Conservation (phyloP, 2,888 invertebrate species). For the Operophtera brumata region DNA sequence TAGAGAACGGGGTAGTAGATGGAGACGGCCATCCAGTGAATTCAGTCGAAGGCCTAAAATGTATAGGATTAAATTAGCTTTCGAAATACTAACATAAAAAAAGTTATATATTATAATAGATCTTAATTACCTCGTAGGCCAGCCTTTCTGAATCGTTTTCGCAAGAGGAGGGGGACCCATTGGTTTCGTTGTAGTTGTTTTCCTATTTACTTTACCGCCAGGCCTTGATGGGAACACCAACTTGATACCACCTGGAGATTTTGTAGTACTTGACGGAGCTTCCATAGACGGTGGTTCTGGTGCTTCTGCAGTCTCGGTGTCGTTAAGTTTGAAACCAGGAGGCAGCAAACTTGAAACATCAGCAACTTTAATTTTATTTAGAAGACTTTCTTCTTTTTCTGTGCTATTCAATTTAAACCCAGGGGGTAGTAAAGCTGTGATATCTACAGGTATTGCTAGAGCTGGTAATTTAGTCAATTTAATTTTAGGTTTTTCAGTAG, state of each 20-base stretch:
- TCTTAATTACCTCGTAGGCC: conserved; percentile 85
- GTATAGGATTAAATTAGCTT: neutral
- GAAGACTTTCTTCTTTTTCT: conserved; percentile 42
- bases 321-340: conserved; percentile 78
- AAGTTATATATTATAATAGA: too few relatives aligned
- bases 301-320: conserved; percentile 41
- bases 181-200: conserved; percentile 82
- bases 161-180: conserved; percentile 68
- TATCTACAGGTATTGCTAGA: conserved; percentile 64
- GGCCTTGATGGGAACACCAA: conserved; percentile 90
- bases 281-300: conserved; percentile 8
- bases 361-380: conserved; percentile 56
- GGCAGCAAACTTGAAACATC: conserved; percentile 84
- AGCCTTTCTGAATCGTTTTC: conserved; percentile 90
- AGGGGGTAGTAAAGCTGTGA: conserved; percentile 83
- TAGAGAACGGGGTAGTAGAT: conserved; percentile 92
- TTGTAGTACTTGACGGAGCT: conserved; percentile 55
- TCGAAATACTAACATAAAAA: neutral
- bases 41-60: conserved; percentile 88
- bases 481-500: conserved; percentile 53
- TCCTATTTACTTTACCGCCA: conserved; percentile 82
- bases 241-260: conserved; percentile 80
- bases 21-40: conserved; percentile 96
- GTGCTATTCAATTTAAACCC: conserved; percentile 73
- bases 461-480: conserved; percentile 44